Conservation (phyloP, 2,888 invertebrate genomes). For the Labia minor region DNA sequence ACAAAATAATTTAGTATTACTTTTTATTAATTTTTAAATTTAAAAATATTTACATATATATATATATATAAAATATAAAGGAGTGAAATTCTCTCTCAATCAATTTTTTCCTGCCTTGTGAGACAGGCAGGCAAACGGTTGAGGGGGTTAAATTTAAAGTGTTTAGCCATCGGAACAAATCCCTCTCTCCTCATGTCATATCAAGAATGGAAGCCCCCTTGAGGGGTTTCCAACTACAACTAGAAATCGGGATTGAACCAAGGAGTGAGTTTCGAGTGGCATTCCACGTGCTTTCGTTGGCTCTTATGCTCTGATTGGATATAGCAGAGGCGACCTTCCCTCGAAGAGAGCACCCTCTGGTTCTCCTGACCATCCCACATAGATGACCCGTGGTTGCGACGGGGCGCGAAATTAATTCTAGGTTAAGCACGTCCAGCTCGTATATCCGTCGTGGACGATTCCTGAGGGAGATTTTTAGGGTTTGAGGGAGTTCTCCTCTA, state of each 20-base stretch:
- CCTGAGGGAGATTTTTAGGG: not conserved
- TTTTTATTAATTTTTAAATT: too few species aligned
- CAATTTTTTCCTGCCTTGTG: too few species aligned
- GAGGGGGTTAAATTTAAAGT: not conserved
- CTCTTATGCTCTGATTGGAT: not conserved
- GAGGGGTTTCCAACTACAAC: not conserved
- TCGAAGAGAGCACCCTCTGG: too few species aligned
- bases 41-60: too few species aligned
- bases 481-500: not conserved
- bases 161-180: not conserved
- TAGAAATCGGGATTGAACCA: not conserved
- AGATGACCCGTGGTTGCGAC: too few species aligned
- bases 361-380: too few species aligned
- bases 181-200: too few species aligned
- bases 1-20: too few species aligned
- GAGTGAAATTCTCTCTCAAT: too few species aligned
- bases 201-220: not conserved
- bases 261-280: constrained; percentile 13
- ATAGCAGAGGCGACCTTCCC: not conserved
- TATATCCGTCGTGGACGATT: not conserved
- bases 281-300: not conserved
- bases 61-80: too few species aligned
- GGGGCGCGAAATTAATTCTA: not conserved
- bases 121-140: too few species aligned
- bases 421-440: constrained; percentile 8